Conservation (phyloP, 92 coral and sea anemone genomes). For the Porites cylindrica region DNA sequence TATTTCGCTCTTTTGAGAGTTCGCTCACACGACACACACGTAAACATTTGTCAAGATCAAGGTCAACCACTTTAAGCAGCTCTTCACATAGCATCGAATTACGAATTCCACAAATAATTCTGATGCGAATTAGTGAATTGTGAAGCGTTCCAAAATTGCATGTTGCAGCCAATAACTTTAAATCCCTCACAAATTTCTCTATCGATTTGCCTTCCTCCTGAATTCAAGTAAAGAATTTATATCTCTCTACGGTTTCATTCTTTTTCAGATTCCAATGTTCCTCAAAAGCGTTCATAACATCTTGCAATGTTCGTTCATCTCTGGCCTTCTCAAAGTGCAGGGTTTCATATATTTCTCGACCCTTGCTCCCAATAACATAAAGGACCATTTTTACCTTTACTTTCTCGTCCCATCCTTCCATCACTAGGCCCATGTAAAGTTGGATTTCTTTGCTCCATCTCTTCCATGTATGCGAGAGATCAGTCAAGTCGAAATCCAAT, state of each 20-base stretch:
- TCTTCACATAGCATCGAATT: not conserved
- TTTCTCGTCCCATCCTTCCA: constrained; percentile 23
- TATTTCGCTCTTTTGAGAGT: constrained; percentile 7
- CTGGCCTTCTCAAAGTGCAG: not conserved
- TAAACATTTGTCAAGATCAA: constrained; percentile 6
- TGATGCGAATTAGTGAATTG: too few relatives aligned
- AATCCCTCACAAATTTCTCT: too few relatives aligned
- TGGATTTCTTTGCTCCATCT: constrained; percentile 6
- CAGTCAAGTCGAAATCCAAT: constrained; percentile 17
- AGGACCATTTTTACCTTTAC: constrained; percentile 3
- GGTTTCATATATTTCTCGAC: constrained; percentile 54
- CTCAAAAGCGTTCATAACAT: constrained; percentile 39
- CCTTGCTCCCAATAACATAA: constrained; percentile 25
- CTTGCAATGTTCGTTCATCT: not conserved
- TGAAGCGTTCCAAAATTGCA: too few relatives aligned
- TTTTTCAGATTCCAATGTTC: constrained; percentile 62
- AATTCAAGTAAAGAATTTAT: constrained; percentile 53
- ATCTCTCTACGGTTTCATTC: constrained; percentile 66
- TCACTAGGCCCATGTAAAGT: constrained; percentile 14
- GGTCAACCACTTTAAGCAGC: constrained; percentile 15
- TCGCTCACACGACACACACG: not conserved
- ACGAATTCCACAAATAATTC: not conserved
- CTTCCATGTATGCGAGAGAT: constrained; percentile 11
- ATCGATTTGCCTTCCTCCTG: constrained; percentile 23
- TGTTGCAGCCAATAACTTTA: too few relatives aligned